Base-by-base conservation (phyloP, 2,113 vertebrate genomes). In the Anguilla japonica region DNA sequence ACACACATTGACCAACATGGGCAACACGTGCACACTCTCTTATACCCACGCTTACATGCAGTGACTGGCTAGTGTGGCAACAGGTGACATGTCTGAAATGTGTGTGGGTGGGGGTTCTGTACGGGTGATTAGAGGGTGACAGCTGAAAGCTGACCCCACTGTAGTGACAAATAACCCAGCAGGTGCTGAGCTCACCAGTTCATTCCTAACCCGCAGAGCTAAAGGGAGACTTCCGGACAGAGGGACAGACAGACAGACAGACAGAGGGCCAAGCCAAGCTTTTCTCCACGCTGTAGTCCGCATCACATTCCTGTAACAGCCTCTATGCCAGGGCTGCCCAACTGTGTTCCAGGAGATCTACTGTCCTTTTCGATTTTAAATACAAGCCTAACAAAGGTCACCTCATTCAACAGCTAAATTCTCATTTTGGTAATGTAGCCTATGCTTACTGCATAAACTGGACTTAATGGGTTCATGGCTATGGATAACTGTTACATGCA, bases 141-240 rank as follows among this genome's bases (percentile, higher is more conserved):
- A 96, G 93, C 94, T 96, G 94, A 92, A n/a, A 86, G 88, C 92
- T 93, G 92, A 93, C 92, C 92, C 91, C 91, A 92, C 88, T 87
- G 89, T 86, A 93, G 91, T 95, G 94, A 95, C 92, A 94, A 90
- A 95, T 94, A 91, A 89, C 90, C 85, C 81, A 86, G 90, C 94
- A 96, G 95, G 92, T 96, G 93, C 90, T 92, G 84, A 22, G 56
- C 86, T 89, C 90, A 85, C 92, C 92, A 89, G 2, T 82, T 89
- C 63, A 87, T 5, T 0, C 90, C 86, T 26, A 34, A 26, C 87
- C 89, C 85, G n/a, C 15, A n/a, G 41, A 46, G 9, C 89, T 88
- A 85, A 91, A 87, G 89, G 92, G 90, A 94, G 89, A 90, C 87
- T 92, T 93, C 93, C 89, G 90, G 86, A 91, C 85, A 56, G 78